A percentile compares a stretch with the other conserved stretches of the same genome.
phyloP scores from a whole-genome alignment of 2,797 vertebrate species.

The Notolepis coatsorum region DNA sequence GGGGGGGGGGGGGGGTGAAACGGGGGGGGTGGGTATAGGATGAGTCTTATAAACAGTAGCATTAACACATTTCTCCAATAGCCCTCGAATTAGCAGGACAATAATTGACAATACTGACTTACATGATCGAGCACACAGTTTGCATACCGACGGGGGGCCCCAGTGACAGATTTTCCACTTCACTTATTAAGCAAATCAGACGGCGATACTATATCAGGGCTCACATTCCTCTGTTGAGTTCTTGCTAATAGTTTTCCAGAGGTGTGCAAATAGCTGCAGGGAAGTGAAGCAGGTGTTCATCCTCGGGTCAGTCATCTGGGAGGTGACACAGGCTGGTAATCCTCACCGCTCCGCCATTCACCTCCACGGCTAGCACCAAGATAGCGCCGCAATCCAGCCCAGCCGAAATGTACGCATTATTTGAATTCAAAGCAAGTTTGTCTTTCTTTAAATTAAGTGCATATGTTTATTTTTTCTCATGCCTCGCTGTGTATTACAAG shows the following conservation, averaged over 20 bases:
- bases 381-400: slow-evolving; percentile 48
- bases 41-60: slow-evolving; percentile 27
- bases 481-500: slow-evolving; percentile 79
- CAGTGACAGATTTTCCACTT: background rate
- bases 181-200: slow-evolving; percentile 32
- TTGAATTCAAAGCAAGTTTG: slow-evolving; percentile 46
- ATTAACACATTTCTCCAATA: background rate
- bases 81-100: slow-evolving; percentile 39
- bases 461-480: slow-evolving; percentile 75
- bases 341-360: slow-evolving; percentile 47
- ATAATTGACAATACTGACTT: slow-evolving; percentile 1
- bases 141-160: slow-evolving; percentile 15
- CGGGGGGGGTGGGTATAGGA: background rate
- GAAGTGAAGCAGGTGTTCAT: slow-evolving; percentile 60
- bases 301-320: slow-evolving; percentile 58
- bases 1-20: too few species aligned
- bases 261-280: slow-evolving; percentile 45
- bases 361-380: slow-evolving; percentile 44
- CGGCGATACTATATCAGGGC: slow-evolving; percentile 6
- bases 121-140: slow-evolving; percentile 9
- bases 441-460: slow-evolving; percentile 69
- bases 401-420: slow-evolving; percentile 58
- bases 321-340: slow-evolving; percentile 56
- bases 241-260: slow-evolving; percentile 42
- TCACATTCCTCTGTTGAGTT: slow-evolving; percentile 35